Base-by-base conservation (phyloP, 2,888 invertebrate genomes). In the Xylocampa areola region DNA sequence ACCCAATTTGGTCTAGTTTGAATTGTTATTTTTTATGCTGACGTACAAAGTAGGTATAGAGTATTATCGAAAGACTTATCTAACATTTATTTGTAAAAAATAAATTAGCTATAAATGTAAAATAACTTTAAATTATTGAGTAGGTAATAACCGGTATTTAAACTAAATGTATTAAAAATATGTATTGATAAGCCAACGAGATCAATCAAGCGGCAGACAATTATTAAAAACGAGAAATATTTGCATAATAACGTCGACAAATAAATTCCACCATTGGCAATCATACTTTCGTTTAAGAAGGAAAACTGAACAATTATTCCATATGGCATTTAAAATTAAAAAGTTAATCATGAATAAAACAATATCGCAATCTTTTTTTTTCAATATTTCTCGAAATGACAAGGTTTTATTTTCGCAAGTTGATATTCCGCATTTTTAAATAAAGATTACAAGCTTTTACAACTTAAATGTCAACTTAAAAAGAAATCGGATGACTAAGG, bases 401-500 rank as follows among this genome's bases (percentile, higher is more conserved):
- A 59, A 65, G 67, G 57, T 61, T 64, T 61, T 58, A 41, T 54
- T 71, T 64, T 71, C 47, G 27, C 44, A 59, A 54, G 68, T 50
- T 39, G 58, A 32, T 52, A 59, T 50, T 17, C 61, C 49, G 51
- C 62, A 53, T 57, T 63, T 73, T 60, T 55, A 30, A 54, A 58
- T 59, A 52, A 68, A 72, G 49, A 65, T 54, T 55, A 37, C 27
- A 2, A 33, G 44, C 53, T 68, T 75, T 73, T 73, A 65, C 64
- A 54, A 49, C 14, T 61, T 72, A 64, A 72, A 73, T 72, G 73
- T 66, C 73, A 73, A 62, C 54, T 25, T 49, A 44, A 68, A 73
- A 76, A 75, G 76, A 72, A 73, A 73, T 73, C 73, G 58, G 50
- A 69, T 73, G 73, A 73, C 73, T 76, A 76, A 76, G 73, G 73